These are phyloP conservation scores for Cheilosia vulpina DNA, from an alignment of 2,888 invertebrate species.

Conservation along the genomic window DNA sequence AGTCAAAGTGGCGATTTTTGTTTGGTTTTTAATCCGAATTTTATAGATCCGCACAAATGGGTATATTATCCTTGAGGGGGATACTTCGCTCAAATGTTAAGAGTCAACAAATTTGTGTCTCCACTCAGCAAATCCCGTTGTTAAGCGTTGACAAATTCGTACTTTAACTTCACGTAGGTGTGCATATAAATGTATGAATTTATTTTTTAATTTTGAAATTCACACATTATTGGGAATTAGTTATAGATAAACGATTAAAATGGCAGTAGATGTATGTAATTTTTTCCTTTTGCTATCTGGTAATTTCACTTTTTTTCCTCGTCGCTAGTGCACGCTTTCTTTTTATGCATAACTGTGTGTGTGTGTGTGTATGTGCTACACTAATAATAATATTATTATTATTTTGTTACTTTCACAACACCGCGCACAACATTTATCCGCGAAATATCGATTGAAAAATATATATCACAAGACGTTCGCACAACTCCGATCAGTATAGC, in stretches of 20 bases:
- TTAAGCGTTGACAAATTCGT: slow-evolving; percentile 19
- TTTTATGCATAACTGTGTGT: slow-evolving; percentile 29
- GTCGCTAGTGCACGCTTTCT: slow-evolving; percentile 63
- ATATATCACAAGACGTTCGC: background rate
- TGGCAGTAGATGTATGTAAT: slow-evolving; percentile 21
- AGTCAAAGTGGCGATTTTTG: slow-evolving; percentile 5
- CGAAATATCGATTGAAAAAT: slow-evolving; percentile 43
- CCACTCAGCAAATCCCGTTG: slow-evolving; percentile 58
- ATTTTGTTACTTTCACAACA: slow-evolving; percentile 72
- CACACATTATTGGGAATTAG: slow-evolving; percentile 26
- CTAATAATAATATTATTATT: slow-evolving; percentile 55
- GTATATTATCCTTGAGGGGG: slow-evolving; percentile 28
- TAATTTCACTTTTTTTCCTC: slow-evolving; percentile 77
- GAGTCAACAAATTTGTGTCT: slow-evolving; percentile 60
- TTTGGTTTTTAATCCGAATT: slow-evolving; percentile 46
- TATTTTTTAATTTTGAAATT: slow-evolving; percentile 15
- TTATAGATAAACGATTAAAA: slow-evolving; percentile 16
- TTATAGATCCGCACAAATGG: slow-evolving; percentile 9
- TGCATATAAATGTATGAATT: background rate
- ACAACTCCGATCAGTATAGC: slow-evolving; percentile 16
- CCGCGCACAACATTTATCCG: slow-evolving; percentile 54
- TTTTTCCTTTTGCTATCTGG: slow-evolving; percentile 65
- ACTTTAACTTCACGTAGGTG: background rate
- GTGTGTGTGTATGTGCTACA: slow-evolving; percentile 53
- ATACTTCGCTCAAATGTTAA: slow-evolving; percentile 38